Conservation (phyloP, 1,140 invertebrate species). For the Pemphigus obesinymphae region DNA sequence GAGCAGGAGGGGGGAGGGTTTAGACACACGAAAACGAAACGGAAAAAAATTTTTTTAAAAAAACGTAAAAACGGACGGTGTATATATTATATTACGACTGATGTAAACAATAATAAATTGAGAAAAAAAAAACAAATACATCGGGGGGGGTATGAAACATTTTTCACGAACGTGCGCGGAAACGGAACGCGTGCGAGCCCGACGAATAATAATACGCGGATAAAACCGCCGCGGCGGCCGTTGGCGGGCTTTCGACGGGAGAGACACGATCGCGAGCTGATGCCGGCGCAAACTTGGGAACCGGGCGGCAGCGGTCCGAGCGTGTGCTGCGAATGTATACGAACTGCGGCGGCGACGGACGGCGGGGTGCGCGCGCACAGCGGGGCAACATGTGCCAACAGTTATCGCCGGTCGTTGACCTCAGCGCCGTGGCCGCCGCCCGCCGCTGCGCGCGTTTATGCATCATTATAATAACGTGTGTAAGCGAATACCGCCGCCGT, state of each 20-base stretch:
- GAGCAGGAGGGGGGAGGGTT: too few species aligned
- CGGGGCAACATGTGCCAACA: constrained; percentile 42
- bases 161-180: not conserved
- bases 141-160: not conserved
- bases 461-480: not conserved
- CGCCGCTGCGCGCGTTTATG: constrained; percentile 28
- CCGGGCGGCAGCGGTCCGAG: constrained; percentile 34
- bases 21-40: too few species aligned
- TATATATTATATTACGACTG: too few species aligned
- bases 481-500: too few species aligned
- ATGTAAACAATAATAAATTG: not conserved
- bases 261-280: constrained; percentile 22
- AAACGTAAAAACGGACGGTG: too few species aligned
- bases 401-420: constrained; percentile 40
- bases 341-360: not conserved
- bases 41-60: too few species aligned
- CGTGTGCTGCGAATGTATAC: constrained; percentile 38
- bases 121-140: not conserved
- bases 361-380: constrained; percentile 37
- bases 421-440: constrained; percentile 7
- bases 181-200: not conserved
- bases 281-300: constrained; percentile 35
- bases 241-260: constrained; percentile 33
- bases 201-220: not conserved
- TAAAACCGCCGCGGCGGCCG: not conserved